Conservation (phyloP, 2,888 invertebrate species). For the Cheilosia vulpina region DNA sequence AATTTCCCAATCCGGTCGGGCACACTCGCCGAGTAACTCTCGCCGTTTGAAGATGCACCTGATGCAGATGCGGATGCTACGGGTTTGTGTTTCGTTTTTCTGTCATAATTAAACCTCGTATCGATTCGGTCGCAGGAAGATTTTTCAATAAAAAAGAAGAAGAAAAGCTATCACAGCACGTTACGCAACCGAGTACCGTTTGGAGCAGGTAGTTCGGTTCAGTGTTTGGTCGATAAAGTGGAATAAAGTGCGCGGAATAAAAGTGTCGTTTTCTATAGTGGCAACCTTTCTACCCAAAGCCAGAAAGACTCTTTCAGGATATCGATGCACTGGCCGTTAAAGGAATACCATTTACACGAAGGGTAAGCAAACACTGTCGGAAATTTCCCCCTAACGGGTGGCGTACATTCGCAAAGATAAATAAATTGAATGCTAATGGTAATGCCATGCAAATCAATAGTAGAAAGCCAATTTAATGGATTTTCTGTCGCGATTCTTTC, state of each 20-base stretch:
- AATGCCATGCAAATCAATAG: constrained; percentile 30
- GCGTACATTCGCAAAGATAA: constrained; percentile 3
- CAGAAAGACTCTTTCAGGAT: constrained; percentile 7
- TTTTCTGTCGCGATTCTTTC: neutral
- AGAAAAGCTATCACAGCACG: constrained; percentile 10
- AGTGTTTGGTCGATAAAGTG: constrained; percentile 61
- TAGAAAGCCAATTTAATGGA: constrained; percentile 27
- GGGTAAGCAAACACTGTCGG: constrained; percentile 10
- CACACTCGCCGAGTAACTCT: constrained; percentile 30
- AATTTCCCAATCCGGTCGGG: constrained; percentile 21
- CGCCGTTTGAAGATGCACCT: constrained; percentile 53
- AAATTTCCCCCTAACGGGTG: constrained; percentile 6
- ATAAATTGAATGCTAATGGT: neutral
- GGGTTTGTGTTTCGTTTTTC: neutral
- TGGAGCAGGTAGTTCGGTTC: neutral
- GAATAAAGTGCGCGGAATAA: constrained; percentile 26
- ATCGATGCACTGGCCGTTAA: constrained; percentile 1
- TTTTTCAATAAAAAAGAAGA: neutral
- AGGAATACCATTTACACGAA: constrained; percentile 9
- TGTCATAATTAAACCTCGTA: constrained; percentile 26
- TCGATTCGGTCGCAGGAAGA: constrained; percentile 25
- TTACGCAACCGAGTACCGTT: constrained; percentile 38
- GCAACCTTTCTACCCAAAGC: neutral
- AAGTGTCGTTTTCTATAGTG: constrained; percentile 26
- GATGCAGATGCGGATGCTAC: constrained; percentile 51